Evolutionary conservation across 2,113 vertebrate genomes (phyloP).

Genomic region (Butorides virescens): DNA sequence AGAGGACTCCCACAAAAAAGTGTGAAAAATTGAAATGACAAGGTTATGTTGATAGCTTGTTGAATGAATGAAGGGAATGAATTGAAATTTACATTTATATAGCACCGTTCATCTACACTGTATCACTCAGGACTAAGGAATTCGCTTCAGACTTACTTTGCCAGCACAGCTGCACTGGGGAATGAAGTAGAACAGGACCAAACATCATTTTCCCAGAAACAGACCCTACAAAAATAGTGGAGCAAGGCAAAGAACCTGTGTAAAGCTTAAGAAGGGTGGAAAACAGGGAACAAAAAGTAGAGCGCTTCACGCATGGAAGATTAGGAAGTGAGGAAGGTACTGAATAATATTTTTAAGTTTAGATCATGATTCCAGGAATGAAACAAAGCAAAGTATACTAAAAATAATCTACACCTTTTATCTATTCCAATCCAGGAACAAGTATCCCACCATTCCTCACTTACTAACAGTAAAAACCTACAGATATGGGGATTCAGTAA

Average conservation of each 20-base stretch:
- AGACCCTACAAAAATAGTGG: neutral
- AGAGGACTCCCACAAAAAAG: slow-evolving; percentile 51
- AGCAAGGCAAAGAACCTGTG: neutral
- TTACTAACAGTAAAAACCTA: neutral
- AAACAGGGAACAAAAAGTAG: neutral
- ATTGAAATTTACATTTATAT: slow-evolving; percentile 79
- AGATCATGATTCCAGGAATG: neutral
- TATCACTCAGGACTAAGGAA: slow-evolving; percentile 7
- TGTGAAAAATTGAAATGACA: slow-evolving; percentile 76
- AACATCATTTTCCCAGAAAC: neutral
- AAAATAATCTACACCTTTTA: neutral
- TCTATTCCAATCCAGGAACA: neutral
- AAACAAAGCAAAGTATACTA: neutral
- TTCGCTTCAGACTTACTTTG: neutral
- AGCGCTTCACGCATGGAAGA: neutral
- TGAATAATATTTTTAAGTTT: neutral
- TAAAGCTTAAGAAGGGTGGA: neutral
- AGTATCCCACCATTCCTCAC: neutral
- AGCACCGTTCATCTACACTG: slow-evolving; percentile 15
- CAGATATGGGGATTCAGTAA: neutral
- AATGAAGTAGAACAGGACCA: neutral
- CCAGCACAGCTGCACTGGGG: neutral
- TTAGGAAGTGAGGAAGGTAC: neutral
- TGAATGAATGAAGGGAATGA: slow-evolving; percentile 52
- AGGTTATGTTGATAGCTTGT: slow-evolving; percentile 53